phyloP scores from a whole-genome alignment of 2,113 vertebrate genomes.

The Crotalus helleri region DNA sequence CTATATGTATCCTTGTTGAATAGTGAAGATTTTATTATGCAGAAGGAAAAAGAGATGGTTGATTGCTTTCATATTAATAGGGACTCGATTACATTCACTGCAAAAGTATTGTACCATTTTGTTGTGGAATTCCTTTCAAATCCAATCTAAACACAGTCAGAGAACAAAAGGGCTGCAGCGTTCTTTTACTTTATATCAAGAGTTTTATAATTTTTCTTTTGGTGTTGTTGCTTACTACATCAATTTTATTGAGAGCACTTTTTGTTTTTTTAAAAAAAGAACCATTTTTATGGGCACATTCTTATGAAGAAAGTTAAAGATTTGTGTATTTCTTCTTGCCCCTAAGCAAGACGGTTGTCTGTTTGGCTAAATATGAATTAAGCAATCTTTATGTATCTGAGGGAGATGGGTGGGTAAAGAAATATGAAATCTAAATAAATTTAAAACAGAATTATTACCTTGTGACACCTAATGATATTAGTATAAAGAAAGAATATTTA shows the following conservation, averaged over 20 bases:
- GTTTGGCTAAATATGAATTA: not conserved
- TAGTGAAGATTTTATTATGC: not conserved
- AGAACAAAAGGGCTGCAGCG: not conserved
- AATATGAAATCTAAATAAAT: not conserved
- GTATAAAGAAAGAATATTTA: not conserved
- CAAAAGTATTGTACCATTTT: not conserved
- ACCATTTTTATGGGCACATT: not conserved
- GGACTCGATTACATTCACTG: not conserved
- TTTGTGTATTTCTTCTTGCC: not conserved
- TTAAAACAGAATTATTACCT: not conserved
- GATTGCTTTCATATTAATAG: not conserved
- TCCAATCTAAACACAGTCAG: not conserved
- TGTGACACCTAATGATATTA: not conserved
- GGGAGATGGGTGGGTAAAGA: not conserved
- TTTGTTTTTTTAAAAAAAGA: not conserved
- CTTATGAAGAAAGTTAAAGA: not conserved
- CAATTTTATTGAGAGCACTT: not conserved
- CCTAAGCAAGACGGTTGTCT: not conserved
- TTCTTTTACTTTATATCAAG: not conserved
- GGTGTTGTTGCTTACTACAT: not conserved
- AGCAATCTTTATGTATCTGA: not conserved
- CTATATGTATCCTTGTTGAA: not conserved
- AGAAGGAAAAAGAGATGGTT: not conserved
- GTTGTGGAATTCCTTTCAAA: not conserved
- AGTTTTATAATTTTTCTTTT: not conserved